phyloP scores from a whole-genome alignment of 2,888 invertebrate species.

The Macropis europaea region DNA sequence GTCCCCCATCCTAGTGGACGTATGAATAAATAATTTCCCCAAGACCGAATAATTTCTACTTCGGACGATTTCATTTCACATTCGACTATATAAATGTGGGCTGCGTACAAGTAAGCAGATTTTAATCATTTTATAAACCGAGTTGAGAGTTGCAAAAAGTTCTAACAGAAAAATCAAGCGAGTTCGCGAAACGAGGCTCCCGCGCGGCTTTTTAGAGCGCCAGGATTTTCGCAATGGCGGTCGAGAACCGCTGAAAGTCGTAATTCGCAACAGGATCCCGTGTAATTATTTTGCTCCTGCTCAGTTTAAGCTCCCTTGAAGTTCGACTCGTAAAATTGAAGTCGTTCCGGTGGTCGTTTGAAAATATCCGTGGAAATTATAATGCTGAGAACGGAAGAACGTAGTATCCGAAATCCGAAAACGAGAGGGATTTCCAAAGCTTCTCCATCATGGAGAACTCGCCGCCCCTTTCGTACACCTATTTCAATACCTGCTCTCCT shows the following conservation, averaged over 20 bases:
- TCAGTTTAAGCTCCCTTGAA: neutral
- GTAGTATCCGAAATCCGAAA: neutral
- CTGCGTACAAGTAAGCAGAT: too few species aligned
- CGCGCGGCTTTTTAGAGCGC: too few species aligned
- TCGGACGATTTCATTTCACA: too few species aligned
- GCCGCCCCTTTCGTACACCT: conserved; percentile 26
- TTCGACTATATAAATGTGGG: too few species aligned
- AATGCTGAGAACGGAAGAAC: neutral
- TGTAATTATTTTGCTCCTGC: neutral
- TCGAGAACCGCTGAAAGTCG: neutral
- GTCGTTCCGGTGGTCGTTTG: neutral
- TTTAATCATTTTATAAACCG: too few species aligned
- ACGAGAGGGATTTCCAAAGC: conserved; percentile 29
- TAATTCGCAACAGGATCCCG: neutral
- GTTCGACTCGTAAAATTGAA: neutral
- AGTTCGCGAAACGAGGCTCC: too few species aligned
- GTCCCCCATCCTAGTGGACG: too few species aligned
- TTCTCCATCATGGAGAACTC: conserved; percentile 20
- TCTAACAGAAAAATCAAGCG: too few species aligned
- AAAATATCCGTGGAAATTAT: conserved; percentile 12
- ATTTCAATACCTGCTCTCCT: conserved; percentile 36
- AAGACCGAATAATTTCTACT: too few species aligned
- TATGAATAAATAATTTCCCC: too few species aligned
- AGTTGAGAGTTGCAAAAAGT: too few species aligned
- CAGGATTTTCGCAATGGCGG: neutral